phyloP scores from a whole-genome alignment of 2,797 vertebrate genomes.

The Octomys mimax region DNA sequence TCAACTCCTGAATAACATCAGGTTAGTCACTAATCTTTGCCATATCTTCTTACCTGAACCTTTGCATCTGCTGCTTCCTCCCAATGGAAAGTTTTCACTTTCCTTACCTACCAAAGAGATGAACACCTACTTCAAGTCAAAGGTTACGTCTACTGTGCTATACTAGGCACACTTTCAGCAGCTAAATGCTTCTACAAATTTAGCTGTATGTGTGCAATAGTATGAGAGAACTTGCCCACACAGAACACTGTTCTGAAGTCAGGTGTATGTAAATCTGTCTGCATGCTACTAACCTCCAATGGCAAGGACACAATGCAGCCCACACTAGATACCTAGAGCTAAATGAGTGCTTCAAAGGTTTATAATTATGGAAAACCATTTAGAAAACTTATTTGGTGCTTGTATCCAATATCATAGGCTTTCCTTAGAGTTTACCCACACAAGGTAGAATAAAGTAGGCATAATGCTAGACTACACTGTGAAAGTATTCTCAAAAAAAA shows the following conservation, averaged over 20 bases:
- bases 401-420: not conserved
- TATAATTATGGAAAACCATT: not conserved
- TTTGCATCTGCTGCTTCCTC: not conserved
- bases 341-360: not conserved
- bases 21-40: not conserved
- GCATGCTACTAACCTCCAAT: not conserved
- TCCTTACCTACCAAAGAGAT: not conserved
- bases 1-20: not conserved
- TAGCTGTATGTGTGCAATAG: not conserved
- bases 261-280: not conserved
- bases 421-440: not conserved
- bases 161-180: not conserved
- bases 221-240: not conserved
- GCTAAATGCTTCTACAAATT: not conserved
- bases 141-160: not conserved
- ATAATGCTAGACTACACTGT: not conserved
- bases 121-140: not conserved
- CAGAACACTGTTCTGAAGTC: not conserved
- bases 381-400: not conserved
- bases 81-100: not conserved
- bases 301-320: not conserved
- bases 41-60: not conserved
- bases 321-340: not conserved
- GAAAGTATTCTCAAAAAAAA: not conserved
- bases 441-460: not conserved